A percentile compares a stretch with the other conserved stretches of the same genome.
These are phyloP conservation scores for Mobula hypostoma DNA, from an alignment of 2,113 vertebrate genomes.

Conservation along the genomic window DNA sequence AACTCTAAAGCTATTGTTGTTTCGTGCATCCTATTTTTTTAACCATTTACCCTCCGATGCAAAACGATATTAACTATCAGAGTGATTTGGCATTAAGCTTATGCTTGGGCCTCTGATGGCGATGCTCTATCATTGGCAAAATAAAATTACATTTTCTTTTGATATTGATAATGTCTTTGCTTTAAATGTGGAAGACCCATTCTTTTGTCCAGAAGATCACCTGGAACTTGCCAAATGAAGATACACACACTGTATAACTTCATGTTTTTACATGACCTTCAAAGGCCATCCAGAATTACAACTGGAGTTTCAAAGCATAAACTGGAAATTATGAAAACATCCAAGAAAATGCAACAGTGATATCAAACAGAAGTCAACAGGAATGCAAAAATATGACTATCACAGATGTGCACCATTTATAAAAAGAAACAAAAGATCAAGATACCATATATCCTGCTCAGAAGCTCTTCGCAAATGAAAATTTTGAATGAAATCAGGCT, in stretches of 20 bases:
- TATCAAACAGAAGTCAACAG: background rate
- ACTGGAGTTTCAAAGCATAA: background rate
- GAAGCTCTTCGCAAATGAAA: slow-evolving; percentile 16
- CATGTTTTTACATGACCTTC: background rate
- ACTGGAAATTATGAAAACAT: background rate
- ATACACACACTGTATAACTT: background rate
- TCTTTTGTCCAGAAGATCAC: background rate
- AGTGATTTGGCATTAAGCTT: background rate
- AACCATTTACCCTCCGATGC: background rate
- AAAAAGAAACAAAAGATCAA: background rate
- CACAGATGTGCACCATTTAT: background rate
- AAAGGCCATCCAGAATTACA: background rate
- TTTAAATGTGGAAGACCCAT: background rate
- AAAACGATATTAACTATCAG: background rate
- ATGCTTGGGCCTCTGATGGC: too few species aligned
- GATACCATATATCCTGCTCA: background rate
- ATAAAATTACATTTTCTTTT: background rate
- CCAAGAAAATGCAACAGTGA: background rate
- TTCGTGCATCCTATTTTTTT: background rate
- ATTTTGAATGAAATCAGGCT: slow-evolving; percentile 15
- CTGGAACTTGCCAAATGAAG: background rate
- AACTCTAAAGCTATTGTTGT: background rate
- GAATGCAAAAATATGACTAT: background rate
- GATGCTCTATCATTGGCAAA: background rate
- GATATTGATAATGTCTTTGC: background rate